Evolutionary conservation across 2,888 invertebrate genomes (phyloP).

Genomic region (Polyommatus icarus): DNA sequence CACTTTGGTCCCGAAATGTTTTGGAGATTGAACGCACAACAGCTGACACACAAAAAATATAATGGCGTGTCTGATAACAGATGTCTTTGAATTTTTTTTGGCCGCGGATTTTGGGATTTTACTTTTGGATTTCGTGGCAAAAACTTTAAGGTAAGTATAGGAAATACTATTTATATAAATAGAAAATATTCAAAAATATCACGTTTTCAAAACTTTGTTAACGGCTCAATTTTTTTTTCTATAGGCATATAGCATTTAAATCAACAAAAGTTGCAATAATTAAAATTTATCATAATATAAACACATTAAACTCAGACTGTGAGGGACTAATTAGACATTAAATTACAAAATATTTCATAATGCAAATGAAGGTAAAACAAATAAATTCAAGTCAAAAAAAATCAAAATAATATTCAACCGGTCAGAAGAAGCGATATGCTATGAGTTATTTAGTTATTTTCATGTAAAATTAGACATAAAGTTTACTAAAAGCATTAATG

Average conservation of each 20-base stretch:
- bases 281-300: not conserved
- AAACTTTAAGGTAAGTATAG: not conserved
- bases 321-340: not conserved
- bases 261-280: not conserved
- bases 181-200: not conserved
- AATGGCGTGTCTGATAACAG: constrained; percentile 52
- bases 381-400: not conserved
- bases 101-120: not conserved
- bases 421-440: no score
- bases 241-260: no score
- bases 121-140: not conserved
- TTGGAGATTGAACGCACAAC: constrained; percentile 63
- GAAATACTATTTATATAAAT: not conserved
- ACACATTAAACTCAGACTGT: not conserved
- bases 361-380: no score
- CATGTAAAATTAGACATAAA: not conserved
- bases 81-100: not conserved
- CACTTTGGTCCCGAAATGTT: constrained; percentile 56
- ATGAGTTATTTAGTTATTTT: no score
- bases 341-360: not conserved
- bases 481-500: not conserved
- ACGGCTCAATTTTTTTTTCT: no score
- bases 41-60: constrained; percentile 62
- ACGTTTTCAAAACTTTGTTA: not conserved
- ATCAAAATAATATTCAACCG: not conserved